A percentile compares a stretch with the other conserved stretches of the same genome.
These are phyloP conservation scores for Aplocera efformata DNA, from an alignment of 2,888 invertebrate genomes.

Conservation along the genomic window DNA sequence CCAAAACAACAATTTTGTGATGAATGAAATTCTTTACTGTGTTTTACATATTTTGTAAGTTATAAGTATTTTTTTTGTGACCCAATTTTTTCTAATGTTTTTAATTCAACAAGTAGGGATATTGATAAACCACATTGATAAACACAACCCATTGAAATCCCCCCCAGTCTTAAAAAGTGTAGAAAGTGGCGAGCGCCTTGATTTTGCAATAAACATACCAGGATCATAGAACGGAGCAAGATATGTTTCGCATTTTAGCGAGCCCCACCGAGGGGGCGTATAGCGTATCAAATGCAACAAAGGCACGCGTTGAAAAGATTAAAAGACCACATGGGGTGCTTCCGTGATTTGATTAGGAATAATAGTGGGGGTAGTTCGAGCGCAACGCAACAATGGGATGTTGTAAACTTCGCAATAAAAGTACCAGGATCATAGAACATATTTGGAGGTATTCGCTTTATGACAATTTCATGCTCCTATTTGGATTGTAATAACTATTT, in stretches of 20 bases:
- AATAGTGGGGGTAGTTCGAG: too few species aligned
- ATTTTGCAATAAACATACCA: slow-evolving; percentile 26
- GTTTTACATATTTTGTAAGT: too few species aligned
- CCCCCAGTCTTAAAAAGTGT: too few species aligned
- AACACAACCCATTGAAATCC: too few species aligned
- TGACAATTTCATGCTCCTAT: slow-evolving; percentile 35
- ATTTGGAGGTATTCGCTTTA: slow-evolving; percentile 52
- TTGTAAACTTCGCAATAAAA: slow-evolving; percentile 54
- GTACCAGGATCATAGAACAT: slow-evolving; percentile 50
- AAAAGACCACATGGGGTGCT: slow-evolving; percentile 9
- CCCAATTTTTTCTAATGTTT: too few species aligned
- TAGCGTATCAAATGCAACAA: slow-evolving; percentile 19
- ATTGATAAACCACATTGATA: too few species aligned
- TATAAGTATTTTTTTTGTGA: too few species aligned
- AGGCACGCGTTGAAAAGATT: slow-evolving; percentile 4
- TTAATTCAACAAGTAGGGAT: too few species aligned
- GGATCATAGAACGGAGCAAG: slow-evolving; percentile 8
- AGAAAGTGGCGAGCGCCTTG: slow-evolving; percentile 6
- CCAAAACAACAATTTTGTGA: too few species aligned
- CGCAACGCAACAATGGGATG: neutral
- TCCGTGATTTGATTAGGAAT: too few species aligned
- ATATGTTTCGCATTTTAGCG: slow-evolving; percentile 9
- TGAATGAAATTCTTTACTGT: too few species aligned
- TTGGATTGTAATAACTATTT: too few species aligned
- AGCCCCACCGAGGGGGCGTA: slow-evolving; percentile 5